Base-by-base conservation (phyloP, 2,888 invertebrate species). In the Ferdinandea cuprea region DNA sequence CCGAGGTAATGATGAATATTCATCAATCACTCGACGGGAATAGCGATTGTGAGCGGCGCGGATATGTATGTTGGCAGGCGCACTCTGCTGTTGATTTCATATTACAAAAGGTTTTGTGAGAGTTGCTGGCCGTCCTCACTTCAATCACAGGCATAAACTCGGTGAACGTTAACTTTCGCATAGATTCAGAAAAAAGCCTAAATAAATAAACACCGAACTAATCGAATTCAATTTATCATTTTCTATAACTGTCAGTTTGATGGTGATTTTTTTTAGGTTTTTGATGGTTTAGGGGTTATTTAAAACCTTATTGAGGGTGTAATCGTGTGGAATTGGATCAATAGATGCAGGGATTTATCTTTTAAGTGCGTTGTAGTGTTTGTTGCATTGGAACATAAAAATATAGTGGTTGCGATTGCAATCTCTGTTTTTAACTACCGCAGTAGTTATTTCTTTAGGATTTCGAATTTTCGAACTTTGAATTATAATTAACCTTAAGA, bases 1-100 rank as follows among this genome's bases (percentile, higher is more conserved):
- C 52, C 46, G 58, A 50, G 11, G 17, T 68, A 65, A 44, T 76
- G 71, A 65, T 59, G 58, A 76, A 71, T 71, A 76, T 65, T 81
- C 76, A 81, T 81, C 76, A 81, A 81, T 81, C 80, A 81, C 69
- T 68, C 37, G 44, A 8, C 56, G 30, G 46, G 56, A 21, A 63
- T 59, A 52, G 17, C 11, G 48, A 56, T 80, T 69, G 63, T 63
- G 17, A 48, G 46, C 25, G 25, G 46, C 25, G 25, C 25, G 5
- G 42, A 76, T n/a, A n/a, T n/a, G 15, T 69, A 37, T 54, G 68
- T 54, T 61, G 69, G 35, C 28, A 44, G 54, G 63, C 46, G 46
- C 19, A 61, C 68, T 59, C 58, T 46, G 25, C 25, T 28, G 48
- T 21, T 35, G 32, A 28, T 56, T 46, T 48, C 11, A 13, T 42